These are phyloP conservation scores for Sarcophaga peregrina DNA, from an alignment of 1,140 invertebrate species.

Conservation along the genomic window DNA sequence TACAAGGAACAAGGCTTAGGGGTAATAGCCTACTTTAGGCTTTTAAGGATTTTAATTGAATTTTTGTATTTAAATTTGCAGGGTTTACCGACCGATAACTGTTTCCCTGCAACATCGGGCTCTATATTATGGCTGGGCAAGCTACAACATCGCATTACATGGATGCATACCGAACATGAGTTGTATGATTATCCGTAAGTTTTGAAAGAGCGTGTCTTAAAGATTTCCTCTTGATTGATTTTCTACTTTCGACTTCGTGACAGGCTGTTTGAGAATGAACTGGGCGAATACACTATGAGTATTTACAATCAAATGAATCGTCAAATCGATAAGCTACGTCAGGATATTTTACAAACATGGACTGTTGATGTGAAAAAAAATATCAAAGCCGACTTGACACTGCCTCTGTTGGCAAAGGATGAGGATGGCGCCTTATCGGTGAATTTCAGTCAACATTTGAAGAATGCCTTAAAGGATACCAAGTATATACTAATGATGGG, in stretches of 20 bases:
- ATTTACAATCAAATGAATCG: conserved; percentile 50
- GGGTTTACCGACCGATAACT: conserved; percentile 52
- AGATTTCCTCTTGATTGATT: neutral
- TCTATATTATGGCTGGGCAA: conserved; percentile 52
- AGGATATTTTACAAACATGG: conserved; percentile 52
- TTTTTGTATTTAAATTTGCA: conserved; percentile 20
- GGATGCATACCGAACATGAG: conserved; percentile 51
- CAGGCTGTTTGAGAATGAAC: conserved; percentile 56
- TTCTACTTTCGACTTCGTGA: too few relatives aligned
- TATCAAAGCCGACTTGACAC: conserved; percentile 50
- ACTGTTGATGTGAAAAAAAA: conserved; percentile 47
- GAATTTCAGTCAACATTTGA: conserved; percentile 64
- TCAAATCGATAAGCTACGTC: conserved; percentile 51
- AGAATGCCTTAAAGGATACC: conserved; percentile 55
- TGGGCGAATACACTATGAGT: conserved; percentile 48
- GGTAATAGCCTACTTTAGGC: too few relatives aligned
- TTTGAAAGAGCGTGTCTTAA: neutral
- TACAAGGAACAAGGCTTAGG: conserved; percentile 38
- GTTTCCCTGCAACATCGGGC: conserved; percentile 55
- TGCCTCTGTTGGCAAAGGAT: conserved; percentile 48
- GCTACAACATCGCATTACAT: conserved; percentile 50
- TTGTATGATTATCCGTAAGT: conserved; percentile 60
- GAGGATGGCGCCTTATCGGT: conserved; percentile 53
- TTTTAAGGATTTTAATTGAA: too few relatives aligned
- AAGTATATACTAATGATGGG: conserved; percentile 52